Base-by-base conservation (phyloP, 1,140 invertebrate genomes). In the Anoplophora glabripennis region DNA sequence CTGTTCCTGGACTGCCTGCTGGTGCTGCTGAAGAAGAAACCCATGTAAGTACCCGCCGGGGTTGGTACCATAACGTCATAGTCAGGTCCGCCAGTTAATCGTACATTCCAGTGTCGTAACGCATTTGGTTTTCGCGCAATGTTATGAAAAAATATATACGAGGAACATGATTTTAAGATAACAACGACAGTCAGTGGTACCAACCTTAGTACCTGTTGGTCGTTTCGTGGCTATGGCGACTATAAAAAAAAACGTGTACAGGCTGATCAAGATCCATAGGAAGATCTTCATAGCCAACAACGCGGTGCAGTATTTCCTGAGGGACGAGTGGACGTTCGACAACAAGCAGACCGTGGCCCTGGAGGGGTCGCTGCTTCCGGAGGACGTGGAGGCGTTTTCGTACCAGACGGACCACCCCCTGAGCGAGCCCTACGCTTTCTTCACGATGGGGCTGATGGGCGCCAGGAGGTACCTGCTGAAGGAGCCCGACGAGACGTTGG, bases 241-340 rank as follows among this genome's bases (percentile, higher is more conserved):
- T 28, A 5, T 3, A 28, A 28, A 28, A 28, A 28, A 28, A 28
- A 3, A 2, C 21, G 52, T 66, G n/a, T 59, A 21, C 68, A 96
- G 92, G 70, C 79, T 93, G 70, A 77, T 93, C 5, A 86, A 85
- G 73, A 75, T 96, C 17, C 92, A 96, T 70, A 79, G 88, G 8
- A 86, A 88, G 61, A 83, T 96, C 7, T 89, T 87, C 66, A 85
- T 85, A 40, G 89, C 91, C 0, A 88, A 89, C 35, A 77, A 77
- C 7, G 89, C 88, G 3, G 67, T 97, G 3, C 78, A 86, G 45
- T 90, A 88, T 67, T 98, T 94, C 67, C 83, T 90, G 0, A 84
- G 80, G 0, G 84, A 90, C 59, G 82, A 93, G 70, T 97, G 93
- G 93, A 78, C 79, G 7, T 96, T 96, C 69, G 70, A 77, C 15